These are phyloP conservation scores for Ginglymostoma cirratum DNA, from an alignment of 2,113 vertebrate genomes.

Conservation along the genomic window DNA sequence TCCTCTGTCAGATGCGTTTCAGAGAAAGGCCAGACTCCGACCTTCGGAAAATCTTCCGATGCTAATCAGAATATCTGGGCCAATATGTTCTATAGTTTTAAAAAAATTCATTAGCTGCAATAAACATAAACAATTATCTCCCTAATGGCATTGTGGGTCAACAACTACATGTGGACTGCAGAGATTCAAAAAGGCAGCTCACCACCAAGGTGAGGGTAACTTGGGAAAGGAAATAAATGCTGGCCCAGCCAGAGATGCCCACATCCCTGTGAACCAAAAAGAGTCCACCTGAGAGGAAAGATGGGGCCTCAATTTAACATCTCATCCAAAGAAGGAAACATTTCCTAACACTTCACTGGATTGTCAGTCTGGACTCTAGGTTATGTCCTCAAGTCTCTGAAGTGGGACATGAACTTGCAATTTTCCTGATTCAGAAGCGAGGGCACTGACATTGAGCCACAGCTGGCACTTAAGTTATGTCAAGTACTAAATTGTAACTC, in stretches of 20 bases:
- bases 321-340: neutral
- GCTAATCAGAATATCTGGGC: too few relatives aligned
- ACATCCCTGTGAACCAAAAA: too few relatives aligned
- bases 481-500: neutral
- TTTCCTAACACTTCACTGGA: neutral
- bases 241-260: too few relatives aligned
- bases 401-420: neutral
- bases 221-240: too few relatives aligned
- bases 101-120: neutral
- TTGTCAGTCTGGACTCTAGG: neutral
- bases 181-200: too few relatives aligned
- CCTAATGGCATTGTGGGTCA: too few relatives aligned
- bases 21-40: too few relatives aligned
- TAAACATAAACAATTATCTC: neutral
- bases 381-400: neutral
- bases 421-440: neutral
- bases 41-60: too few relatives aligned
- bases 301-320: neutral
- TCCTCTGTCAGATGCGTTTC: too few relatives aligned
- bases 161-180: too few relatives aligned
- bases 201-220: too few relatives aligned
- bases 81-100: neutral
- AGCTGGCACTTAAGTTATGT: neutral
- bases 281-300: neutral
- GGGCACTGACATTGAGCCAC: neutral